Base-by-base conservation (phyloP, 2,113 vertebrate genomes). In the Psammodynastes pulverulentus region DNA sequence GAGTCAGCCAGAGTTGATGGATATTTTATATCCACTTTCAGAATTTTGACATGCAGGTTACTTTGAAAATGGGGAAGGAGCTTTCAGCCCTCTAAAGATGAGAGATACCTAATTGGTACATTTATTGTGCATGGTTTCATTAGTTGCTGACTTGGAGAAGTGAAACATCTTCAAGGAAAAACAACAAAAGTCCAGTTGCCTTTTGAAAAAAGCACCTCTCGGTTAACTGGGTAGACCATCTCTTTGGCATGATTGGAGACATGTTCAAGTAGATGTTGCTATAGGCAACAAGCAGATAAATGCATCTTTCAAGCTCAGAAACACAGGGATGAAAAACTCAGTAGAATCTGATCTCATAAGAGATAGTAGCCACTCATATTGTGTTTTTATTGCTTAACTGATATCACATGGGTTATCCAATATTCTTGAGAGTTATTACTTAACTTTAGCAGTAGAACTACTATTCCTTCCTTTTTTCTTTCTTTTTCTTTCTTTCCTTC, bases 251-350 rank as follows among this genome's bases (percentile, higher is more conserved):
- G 39, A 84, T 67, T 34, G 4, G n/a, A 34, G 87, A 87, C 51
- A 88, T 19, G 19, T 21, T 88, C 26, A 88, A 46, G 49, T 46
- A 88, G 62, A 67, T n/a, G 87, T 92, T 92, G 91, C 51, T 54
- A 92, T 51, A 54, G 67, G 67, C 62, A 92, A 92, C 91, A 53
- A n/a, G 62, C 91, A 92, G 67, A 67, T 54, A 49, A 89, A 84
- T 19, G 5, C 24, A 29, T 54, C 39, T 39, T 88, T 67, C 51
- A 54, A 21, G 67, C 67, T 89, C 49, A 92, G 91, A 88, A 34
- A 51, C 91, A 84, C 24, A 9, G 62, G 87, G 49, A 92, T 84
- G 62, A 56, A 92, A 84, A 88, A 49, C 87, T 84, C 91, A 88
- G 67, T 39, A 19, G 87, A 52, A 46, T 51, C 51, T 19, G 51